Evolutionary conservation across 1,140 invertebrate genomes (phyloP).

Genomic region (Meloidogyne hapla): DNA sequence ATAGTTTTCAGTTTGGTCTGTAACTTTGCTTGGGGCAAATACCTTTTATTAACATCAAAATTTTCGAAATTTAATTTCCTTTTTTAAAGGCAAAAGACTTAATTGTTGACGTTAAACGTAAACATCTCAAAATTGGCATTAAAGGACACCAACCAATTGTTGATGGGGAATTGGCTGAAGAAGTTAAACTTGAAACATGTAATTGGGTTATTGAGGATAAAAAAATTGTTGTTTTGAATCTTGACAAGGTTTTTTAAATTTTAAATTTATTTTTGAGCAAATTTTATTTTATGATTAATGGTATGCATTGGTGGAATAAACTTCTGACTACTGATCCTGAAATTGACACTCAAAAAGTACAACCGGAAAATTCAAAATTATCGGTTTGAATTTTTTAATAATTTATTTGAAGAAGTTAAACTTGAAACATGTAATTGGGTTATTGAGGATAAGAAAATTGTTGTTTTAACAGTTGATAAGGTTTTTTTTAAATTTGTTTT

Average conservation of each 20-base stretch:
- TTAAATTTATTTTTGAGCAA: conserved; percentile 19
- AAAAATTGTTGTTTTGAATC: conserved; percentile 66
- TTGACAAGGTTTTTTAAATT: conserved; percentile 57
- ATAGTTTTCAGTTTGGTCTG: background rate
- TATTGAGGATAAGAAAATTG: conserved; percentile 76
- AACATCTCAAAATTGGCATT: conserved; percentile 80
- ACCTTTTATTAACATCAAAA: conserved; percentile 69
- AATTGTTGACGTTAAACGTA: conserved; percentile 78
- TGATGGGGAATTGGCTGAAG: conserved; percentile 82
- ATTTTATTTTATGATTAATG: conserved; percentile 23
- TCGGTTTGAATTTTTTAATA: background rate
- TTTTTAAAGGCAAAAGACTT: conserved; percentile 78
- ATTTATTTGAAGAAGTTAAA: conserved; percentile 87
- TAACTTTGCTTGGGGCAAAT: no score
- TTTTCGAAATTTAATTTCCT: conserved; percentile 43
- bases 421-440: conserved; percentile 94
- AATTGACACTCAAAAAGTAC: conserved; percentile 95
- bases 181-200: conserved; percentile 91
- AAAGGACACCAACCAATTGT: conserved; percentile 87
- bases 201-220: conserved; percentile 93
- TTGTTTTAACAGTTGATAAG: conserved; percentile 67
- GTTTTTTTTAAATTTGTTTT: conserved; percentile 25
- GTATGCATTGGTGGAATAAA: conserved; percentile 80
- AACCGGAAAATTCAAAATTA: conserved; percentile 78
- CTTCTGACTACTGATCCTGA: conserved; percentile 86